Evolutionary conservation across 2,113 vertebrate species (phyloP).

Genomic region (Elachura formosa): DNA sequence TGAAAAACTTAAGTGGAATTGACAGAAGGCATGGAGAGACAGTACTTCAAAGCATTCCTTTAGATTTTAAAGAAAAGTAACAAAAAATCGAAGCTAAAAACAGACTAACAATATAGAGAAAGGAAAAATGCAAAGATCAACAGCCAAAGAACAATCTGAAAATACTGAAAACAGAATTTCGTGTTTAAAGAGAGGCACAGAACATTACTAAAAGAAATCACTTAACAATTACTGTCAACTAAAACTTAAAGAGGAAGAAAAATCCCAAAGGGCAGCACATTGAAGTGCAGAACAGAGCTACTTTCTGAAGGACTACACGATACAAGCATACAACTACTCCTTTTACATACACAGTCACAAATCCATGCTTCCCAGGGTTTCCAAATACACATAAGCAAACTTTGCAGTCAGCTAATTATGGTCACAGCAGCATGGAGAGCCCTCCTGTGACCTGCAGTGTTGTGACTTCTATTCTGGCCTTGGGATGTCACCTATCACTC

Average conservation of each 20-base stretch:
- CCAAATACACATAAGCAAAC: not conserved
- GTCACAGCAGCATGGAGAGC: not conserved
- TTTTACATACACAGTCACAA: not conserved
- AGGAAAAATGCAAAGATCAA: not conserved
- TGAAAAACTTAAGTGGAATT: not conserved
- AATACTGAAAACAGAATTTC: conserved; percentile 2
- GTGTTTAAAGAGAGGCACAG: not conserved
- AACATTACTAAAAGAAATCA: not conserved
- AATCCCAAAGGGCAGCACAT: not conserved
- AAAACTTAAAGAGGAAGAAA: not conserved
- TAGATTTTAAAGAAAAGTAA: not conserved
- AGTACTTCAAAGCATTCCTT: conserved; percentile 31
- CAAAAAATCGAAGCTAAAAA: not conserved
- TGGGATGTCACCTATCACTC: not conserved
- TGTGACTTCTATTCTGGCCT: not conserved
- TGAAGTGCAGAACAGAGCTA: not conserved
- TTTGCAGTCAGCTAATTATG: not conserved
- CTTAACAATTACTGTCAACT: not conserved
- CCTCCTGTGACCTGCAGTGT: not conserved
- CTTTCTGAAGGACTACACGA: not conserved
- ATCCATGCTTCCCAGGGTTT: not conserved
- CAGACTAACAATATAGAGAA: not conserved
- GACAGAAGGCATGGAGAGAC: not conserved
- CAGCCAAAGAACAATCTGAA: not conserved
- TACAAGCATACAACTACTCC: not conserved